Percentiles rank a stretch among this genome's conserved stretches.
Conservation (phyloP, 1,140 invertebrate genomes). For the Bilobella aurantiaca region DNA sequence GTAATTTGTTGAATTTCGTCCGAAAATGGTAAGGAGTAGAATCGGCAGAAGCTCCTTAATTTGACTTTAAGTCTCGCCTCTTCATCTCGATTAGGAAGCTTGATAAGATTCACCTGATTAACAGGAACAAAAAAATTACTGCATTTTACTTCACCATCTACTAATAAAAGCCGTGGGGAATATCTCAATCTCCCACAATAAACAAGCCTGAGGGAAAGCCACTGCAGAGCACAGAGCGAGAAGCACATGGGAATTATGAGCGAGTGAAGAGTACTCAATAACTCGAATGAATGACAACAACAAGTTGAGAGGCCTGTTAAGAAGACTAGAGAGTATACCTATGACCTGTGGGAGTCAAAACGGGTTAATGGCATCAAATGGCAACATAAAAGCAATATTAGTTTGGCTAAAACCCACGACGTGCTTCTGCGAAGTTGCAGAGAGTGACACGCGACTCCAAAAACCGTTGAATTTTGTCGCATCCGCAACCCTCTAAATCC, state of each 20-base stretch:
- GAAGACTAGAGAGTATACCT: not conserved
- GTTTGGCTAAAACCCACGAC: no score
- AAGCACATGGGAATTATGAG: conserved; percentile 6
- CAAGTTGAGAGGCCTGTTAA: not conserved
- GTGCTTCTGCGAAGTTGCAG: not conserved
- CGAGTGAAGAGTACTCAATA: no score
- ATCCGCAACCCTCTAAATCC: no score
- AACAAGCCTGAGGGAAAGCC: not conserved
- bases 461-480: no score
- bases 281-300: conserved; percentile 2
- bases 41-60: no score
- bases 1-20: no score
- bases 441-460: no score
- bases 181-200: conserved; percentile 4
- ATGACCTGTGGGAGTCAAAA: not conserved
- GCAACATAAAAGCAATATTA: not conserved
- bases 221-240: not conserved
- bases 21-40: no score
- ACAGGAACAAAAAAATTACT: not conserved
- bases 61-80: no score
- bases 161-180: not conserved
- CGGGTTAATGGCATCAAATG: not conserved
- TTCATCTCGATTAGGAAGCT: no score
- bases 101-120: conserved; percentile 2
- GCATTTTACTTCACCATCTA: no score